phyloP scores from a whole-genome alignment of 2,888 invertebrate genomes.

The Amaurobius ferox region DNA sequence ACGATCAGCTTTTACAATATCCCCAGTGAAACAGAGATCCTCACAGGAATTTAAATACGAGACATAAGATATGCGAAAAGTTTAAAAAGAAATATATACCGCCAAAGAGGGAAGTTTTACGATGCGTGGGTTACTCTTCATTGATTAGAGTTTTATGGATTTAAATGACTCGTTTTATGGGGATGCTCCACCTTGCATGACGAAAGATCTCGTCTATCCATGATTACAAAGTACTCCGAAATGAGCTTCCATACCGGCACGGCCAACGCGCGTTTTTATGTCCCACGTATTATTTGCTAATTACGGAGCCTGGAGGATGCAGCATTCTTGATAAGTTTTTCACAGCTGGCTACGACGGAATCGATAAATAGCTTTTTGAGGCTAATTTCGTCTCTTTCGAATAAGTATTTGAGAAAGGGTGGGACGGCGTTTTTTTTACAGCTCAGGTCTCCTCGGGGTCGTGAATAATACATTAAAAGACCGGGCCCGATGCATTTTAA shows the following conservation, averaged over 20 bases:
- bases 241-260: slow-evolving; percentile 19
- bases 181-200: slow-evolving; percentile 65
- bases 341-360: slow-evolving; percentile 33
- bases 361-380: slow-evolving; percentile 28
- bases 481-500: neutral
- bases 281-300: slow-evolving; percentile 49
- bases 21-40: neutral
- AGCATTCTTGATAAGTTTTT: slow-evolving; percentile 35
- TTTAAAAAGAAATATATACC: neutral
- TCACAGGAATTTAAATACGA: neutral
- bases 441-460: neutral
- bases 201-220: slow-evolving; percentile 49
- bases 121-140: slow-evolving; percentile 39
- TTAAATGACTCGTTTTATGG: slow-evolving; percentile 68
- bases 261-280: slow-evolving; percentile 50
- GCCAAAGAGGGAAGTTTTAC: slow-evolving; percentile 36
- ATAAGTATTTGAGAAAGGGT: neutral
- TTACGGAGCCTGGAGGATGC: slow-evolving; percentile 42
- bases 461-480: slow-evolving; percentile 14
- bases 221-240: slow-evolving; percentile 57
- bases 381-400: neutral
- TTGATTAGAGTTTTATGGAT: slow-evolving; percentile 70
- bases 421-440: neutral
- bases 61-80: neutral
- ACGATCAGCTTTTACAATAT: neutral